Conservation (phyloP, 1,140 invertebrate genomes). For the Pinna nobilis region DNA sequence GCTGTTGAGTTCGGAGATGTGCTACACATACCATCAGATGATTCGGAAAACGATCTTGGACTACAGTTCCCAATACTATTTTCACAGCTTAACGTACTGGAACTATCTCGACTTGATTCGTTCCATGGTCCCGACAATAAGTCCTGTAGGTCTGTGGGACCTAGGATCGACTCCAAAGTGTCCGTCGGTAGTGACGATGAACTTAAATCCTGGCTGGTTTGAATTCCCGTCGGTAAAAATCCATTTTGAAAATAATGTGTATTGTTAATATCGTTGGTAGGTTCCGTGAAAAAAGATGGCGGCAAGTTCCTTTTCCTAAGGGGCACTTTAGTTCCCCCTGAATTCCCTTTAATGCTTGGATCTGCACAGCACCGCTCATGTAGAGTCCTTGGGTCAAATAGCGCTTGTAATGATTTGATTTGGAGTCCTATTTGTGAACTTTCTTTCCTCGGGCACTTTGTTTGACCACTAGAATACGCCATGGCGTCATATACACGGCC, state of each 20-base stretch:
- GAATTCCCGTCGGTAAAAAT: conserved; percentile 3
- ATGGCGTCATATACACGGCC: conserved; percentile 17
- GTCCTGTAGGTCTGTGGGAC: conserved; percentile 55
- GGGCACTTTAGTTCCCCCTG: conserved; percentile 48
- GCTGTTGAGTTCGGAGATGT: conserved; percentile 36
- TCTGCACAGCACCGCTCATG: conserved; percentile 64
- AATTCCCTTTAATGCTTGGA: conserved; percentile 18
- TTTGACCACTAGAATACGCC: conserved; percentile 5
- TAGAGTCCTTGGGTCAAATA: conserved; percentile 68
- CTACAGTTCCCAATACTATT: conserved; percentile 47
- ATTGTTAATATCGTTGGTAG: conserved; percentile 19
- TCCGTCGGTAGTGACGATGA: conserved; percentile 44
- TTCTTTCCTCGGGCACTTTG: conserved; percentile 51
- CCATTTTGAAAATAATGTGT: background rate
- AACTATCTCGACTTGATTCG: conserved; percentile 39
- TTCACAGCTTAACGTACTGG: conserved; percentile 32
- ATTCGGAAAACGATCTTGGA: conserved; percentile 50
- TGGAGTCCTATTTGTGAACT: conserved; percentile 64
- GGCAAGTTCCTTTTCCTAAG: conserved; percentile 64
- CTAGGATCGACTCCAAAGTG: conserved; percentile 59
- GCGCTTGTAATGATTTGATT: conserved; percentile 67
- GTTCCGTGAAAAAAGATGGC: conserved; percentile 68
- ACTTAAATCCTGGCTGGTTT: background rate
- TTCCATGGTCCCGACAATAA: conserved; percentile 51
- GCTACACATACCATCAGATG: conserved; percentile 50